These are phyloP conservation scores for Lynx canadensis DNA, from an alignment of 2,113 vertebrate species.

Conservation along the genomic window DNA sequence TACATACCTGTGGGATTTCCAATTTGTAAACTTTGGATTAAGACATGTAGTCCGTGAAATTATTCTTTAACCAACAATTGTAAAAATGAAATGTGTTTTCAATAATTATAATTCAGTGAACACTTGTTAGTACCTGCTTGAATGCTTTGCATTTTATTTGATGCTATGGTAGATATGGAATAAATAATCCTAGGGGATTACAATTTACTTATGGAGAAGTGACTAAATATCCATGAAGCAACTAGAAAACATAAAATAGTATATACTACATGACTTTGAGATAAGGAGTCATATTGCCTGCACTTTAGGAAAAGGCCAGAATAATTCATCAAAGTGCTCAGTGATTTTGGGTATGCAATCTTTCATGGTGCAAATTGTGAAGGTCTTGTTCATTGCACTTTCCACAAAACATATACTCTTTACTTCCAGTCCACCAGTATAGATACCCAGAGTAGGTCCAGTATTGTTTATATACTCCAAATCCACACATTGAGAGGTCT, in stretches of 20 bases:
- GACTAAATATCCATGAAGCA: not conserved
- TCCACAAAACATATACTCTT: no score
- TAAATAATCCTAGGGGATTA: not conserved
- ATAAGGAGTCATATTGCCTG: not conserved
- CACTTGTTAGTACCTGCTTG: not conserved
- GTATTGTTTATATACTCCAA: not conserved
- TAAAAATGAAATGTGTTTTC: not conserved
- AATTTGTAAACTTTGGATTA: not conserved
- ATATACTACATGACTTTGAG: not conserved
- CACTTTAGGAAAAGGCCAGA: not conserved
- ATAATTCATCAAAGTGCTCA: not conserved
- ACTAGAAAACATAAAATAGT: not conserved
- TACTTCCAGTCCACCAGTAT: not conserved
- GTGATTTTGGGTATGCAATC: not conserved
- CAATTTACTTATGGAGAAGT: not conserved
- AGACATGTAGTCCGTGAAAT: not conserved
- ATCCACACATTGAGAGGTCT: not conserved
- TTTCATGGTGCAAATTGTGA: not conserved
- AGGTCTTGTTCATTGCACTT: not conserved
- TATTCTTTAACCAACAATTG: not conserved
- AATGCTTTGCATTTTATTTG: slow-evolving; percentile 3
- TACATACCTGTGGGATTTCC: not conserved
- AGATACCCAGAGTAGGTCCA: not conserved
- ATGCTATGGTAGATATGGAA: not conserved
- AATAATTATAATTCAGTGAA: not conserved